These are phyloP conservation scores for Arenaria interpres DNA, from an alignment of 2,113 vertebrate genomes.

Conservation along the genomic window DNA sequence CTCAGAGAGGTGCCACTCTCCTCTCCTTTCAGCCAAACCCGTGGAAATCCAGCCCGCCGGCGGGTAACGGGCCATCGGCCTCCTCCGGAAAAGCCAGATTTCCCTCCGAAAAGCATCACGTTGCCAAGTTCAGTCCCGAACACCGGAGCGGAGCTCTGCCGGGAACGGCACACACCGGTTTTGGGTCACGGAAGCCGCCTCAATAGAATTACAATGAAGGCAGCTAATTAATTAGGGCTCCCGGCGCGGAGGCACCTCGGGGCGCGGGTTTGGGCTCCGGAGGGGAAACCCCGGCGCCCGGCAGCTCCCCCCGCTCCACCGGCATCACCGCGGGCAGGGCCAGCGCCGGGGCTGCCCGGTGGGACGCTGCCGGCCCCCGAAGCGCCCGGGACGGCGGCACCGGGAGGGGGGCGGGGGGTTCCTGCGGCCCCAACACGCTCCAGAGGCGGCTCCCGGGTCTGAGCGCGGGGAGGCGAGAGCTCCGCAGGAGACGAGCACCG, in stretches of 20 bases:
- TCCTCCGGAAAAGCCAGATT: neutral
- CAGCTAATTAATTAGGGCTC: neutral
- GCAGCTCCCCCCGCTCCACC: too few species aligned
- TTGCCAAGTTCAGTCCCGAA: rapidly evolving
- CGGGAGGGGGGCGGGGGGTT: neutral
- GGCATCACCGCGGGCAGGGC: neutral
- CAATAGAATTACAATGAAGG: rapidly evolving
- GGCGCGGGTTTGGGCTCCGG: neutral
- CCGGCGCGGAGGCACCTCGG: rapidly evolving
- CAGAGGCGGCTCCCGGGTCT: neutral
- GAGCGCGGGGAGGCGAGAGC: rapidly evolving
- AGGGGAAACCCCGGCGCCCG: neutral
- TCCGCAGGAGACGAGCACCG: rapidly evolving
- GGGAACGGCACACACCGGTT: rapidly evolving
- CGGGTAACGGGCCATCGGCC: neutral
- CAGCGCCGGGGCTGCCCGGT: neutral
- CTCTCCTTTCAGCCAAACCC: neutral
- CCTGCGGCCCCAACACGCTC: neutral
- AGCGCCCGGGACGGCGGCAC: neutral
- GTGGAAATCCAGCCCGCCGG: rapidly evolving
- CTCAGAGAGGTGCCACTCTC: rapidly evolving
- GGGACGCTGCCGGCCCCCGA: neutral
- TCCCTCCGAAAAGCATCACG: rapidly evolving
- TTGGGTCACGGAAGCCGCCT: neutral
- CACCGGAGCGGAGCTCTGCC: rapidly evolving